Conservation (phyloP, 2,888 invertebrate species). For the Anthophora plumipes region DNA sequence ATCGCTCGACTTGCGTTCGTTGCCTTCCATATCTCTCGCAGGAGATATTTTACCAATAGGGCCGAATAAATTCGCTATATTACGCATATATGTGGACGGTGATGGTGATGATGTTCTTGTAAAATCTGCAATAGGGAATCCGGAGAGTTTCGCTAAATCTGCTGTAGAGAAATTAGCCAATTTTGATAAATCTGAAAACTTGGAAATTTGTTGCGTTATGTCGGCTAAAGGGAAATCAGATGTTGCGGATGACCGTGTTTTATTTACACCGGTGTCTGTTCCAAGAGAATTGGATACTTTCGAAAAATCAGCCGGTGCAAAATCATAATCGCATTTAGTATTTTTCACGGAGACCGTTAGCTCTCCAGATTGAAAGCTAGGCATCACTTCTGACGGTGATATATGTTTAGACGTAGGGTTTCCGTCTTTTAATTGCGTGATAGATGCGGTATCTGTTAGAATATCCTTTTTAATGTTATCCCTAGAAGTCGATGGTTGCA, state of each 20-base stretch:
- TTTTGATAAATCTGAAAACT: constrained; percentile 82
- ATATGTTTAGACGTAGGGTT: constrained; percentile 59
- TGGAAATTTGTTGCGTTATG: constrained; percentile 79
- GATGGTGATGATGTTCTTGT: constrained; percentile 79
- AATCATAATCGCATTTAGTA: constrained; percentile 80
- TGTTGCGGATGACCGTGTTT: constrained; percentile 70
- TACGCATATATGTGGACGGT: constrained; percentile 80
- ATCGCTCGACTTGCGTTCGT: constrained; percentile 73
- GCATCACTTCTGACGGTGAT: constrained; percentile 76
- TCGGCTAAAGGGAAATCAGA: constrained; percentile 81
- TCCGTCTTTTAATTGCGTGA: constrained; percentile 69
- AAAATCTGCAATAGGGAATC: constrained; percentile 81
- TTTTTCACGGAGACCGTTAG: constrained; percentile 82
- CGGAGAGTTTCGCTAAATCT: constrained; percentile 81
- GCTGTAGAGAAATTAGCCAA: constrained; percentile 80
- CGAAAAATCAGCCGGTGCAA: constrained; percentile 77
- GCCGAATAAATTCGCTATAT: constrained; percentile 82
- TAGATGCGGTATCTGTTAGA: constrained; percentile 60
- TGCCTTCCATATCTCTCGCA: constrained; percentile 73
- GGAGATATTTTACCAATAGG: constrained; percentile 78
- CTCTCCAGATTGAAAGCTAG: constrained; percentile 82
- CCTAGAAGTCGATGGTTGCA: constrained; percentile 76
- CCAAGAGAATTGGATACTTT: constrained; percentile 75
- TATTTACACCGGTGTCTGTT: constrained; percentile 72
- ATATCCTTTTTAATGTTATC: constrained; percentile 75